Evolutionary conservation across 2,797 vertebrate species (phyloP).

Genomic region (Orientallactaga sibirica): DNA sequence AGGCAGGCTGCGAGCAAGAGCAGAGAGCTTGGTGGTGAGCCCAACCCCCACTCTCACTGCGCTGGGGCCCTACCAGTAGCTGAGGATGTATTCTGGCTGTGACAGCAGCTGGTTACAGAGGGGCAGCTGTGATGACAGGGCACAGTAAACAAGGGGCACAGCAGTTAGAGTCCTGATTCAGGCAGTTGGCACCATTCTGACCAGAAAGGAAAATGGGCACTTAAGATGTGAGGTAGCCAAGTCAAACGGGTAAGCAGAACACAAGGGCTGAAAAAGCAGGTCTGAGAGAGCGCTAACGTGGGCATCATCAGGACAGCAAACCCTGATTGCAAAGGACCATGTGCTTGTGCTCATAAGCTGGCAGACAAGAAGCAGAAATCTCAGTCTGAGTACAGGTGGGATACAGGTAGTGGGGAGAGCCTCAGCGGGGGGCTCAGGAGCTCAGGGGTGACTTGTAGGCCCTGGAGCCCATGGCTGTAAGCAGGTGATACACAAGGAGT

Average conservation of each 20-base stretch:
- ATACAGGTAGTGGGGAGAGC: not conserved
- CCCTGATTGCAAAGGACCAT: not conserved
- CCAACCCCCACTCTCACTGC: fast-evolving
- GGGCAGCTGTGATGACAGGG: not conserved
- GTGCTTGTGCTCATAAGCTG: not conserved
- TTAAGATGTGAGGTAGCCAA: constrained; percentile 36
- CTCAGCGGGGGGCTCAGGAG: not conserved
- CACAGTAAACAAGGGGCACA: constrained; percentile 50
- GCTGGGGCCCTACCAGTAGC: not conserved
- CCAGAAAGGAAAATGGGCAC: constrained; percentile 46
- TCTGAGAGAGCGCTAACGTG: constrained; percentile 41
- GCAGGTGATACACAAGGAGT: not conserved
- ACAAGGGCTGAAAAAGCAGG: constrained; percentile 37
- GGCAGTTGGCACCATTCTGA: constrained; percentile 52
- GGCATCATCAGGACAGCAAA: not conserved
- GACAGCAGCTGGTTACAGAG: constrained; percentile 1
- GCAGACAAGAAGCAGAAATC: constrained; percentile 24
- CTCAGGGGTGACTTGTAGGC: not conserved
- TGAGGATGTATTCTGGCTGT: constrained; percentile 24
- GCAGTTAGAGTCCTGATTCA: constrained; percentile 61
- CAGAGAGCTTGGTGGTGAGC: not conserved
- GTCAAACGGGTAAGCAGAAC: constrained; percentile 37
- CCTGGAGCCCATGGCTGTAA: not conserved
- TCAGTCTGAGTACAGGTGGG: not conserved
- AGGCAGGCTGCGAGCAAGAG: not conserved